Evolutionary conservation across 2,113 vertebrate species (phyloP), one percentile per base, ranked within the genome.

Genomic region (Antennarius striatus): DNA sequence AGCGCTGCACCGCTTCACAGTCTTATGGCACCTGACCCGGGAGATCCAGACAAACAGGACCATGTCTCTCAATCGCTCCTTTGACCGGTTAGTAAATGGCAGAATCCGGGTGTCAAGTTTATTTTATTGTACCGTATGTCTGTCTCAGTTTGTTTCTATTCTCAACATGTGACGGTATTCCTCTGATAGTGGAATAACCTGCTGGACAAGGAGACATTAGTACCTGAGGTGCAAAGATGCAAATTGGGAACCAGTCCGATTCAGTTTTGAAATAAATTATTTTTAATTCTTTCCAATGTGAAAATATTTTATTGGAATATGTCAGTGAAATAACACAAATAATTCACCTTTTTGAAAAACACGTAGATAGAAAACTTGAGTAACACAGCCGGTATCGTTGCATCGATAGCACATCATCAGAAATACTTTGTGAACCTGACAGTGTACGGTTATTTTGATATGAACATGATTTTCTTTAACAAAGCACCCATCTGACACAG

Each of bases 1-100:
- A 84, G 95, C 97, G 0, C 91, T 98, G 14, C 96, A 95, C 71
- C 88, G 96, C 49, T 99, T 99, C 68, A 97, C 98, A 0, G 90
- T 99, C 58, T 92, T 99, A 77, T 99, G 98, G 98, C 98, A 99
- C 85, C 93, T 99, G 88, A 99, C 96, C 1, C 88, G 98, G 56
- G 98, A 99, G 83, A 95, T 95, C 77, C 96, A 98, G 58, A 91
- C 90, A 79, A 95, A 88, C 85, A 94, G 95, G 64, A 94, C 94
- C 68, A 91, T 94, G 1, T 97, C 96, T 30, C 94, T 94, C 74
- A 96, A 90, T 65, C 96, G 96, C 50, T 98, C 96, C 42, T 99
- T 99, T 69, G 98, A 99, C 49, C 94, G 96, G 98, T 99, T 75
- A 88, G 73, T 83, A 10, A 15, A 30, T 29, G 10, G 0, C 55